Evolutionary conservation across 1,140 invertebrate genomes (phyloP), one percentile per base, ranked within the genome.

Genomic region (Drosophila repleta): DNA sequence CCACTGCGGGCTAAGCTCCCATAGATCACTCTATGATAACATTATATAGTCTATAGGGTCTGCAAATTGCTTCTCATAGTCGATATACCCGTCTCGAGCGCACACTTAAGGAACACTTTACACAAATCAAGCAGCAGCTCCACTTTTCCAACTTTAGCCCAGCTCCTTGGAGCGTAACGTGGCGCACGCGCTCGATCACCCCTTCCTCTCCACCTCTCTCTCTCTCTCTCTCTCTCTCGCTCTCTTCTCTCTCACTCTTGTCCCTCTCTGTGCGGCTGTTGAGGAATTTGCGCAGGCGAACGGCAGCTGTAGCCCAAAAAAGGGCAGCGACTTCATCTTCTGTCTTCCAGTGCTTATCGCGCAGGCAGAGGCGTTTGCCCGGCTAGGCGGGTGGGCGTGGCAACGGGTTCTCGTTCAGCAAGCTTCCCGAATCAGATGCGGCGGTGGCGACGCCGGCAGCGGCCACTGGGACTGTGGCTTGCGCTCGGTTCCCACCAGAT

Each of bases 251-350:
- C 18, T 7, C 46, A 4, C 26, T 10, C 26, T 0, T 15, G 15
- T 0, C 4, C 48, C n/a, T 4, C 46, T 6, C 13, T n/a, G 5
- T 10, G n/a, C 1, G 8, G 48, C 15, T 20, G 29, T 24, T 21
- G 10, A 51, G 71, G 71, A 74, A 69, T 74, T 69, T 69, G 73
- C 72, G 73, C 73, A 69, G 61, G 67, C 73, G 63, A 65, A 64
- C 58, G 45, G 61, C 58, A 63, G 65, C 46, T 56, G 74, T 68
- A 73, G 68, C 70, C 77, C 70, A 74, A 84, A 85, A 85, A 85
- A 87, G 69, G 82, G 69, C 77, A 81, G 63, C 63, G n/a, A 71
- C 74, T 29, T 68, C 70, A 35, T 35, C 32, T 35, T 35, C 26
- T 29, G 3, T 29, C 32, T 11, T 35, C 32, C 32, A 13, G 10